Evolutionary conservation across 2,797 vertebrate genomes (phyloP).

Genomic region (Sebastes matsubarae): DNA sequence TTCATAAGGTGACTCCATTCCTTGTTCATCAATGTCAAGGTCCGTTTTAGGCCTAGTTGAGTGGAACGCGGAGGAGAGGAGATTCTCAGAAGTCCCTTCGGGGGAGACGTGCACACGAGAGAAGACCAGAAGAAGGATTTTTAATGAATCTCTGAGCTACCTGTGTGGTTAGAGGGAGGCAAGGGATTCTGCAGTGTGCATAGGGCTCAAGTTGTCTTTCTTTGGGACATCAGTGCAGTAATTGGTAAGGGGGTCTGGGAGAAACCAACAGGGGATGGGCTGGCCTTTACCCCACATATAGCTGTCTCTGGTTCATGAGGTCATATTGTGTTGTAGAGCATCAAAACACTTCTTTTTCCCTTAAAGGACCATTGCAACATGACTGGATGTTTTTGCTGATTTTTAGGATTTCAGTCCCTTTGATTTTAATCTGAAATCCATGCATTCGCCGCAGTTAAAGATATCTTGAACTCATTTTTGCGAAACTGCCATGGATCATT

Average conservation of each 20-base stretch:
- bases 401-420: not conserved
- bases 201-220: conserved; percentile 40
- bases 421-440: not conserved
- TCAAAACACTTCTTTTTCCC: not conserved
- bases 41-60: conserved; percentile 30
- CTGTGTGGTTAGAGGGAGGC: conserved; percentile 15
- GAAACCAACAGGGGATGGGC: conserved; percentile 2
- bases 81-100: conserved; percentile 21
- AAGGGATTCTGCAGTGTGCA: conserved; percentile 9
- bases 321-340: not conserved
- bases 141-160: conserved; percentile 55
- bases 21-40: conserved; percentile 29
- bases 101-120: conserved; percentile 14
- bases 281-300: conserved; percentile 12
- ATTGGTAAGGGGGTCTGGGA: conserved; percentile 29
- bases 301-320: conserved; percentile 10
- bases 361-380: not conserved
- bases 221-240: conserved; percentile 33
- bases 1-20: not conserved
- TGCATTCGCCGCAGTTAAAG: not conserved
- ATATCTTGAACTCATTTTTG: not conserved
- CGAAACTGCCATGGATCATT: not conserved
- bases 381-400: not conserved
- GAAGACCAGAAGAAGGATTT: conserved; percentile 10
- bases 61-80: conserved; percentile 7